Percentiles rank a stretch among this genome's conserved stretches.
phyloP scores from a whole-genome alignment of 2,888 invertebrate species.

The Cerastoderma edule region DNA sequence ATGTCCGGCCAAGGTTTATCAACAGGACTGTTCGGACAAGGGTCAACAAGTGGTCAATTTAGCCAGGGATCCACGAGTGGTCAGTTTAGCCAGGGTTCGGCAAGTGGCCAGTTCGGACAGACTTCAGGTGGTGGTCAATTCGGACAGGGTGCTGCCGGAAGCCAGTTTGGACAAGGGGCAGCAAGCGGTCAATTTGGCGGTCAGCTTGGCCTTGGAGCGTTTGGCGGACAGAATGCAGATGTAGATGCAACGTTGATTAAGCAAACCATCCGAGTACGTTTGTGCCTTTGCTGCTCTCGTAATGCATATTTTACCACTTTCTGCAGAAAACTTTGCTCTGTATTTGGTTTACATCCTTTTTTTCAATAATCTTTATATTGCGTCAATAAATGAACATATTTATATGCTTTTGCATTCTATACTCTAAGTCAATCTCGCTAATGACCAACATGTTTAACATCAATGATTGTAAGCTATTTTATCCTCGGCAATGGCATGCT shows the following conservation, averaged over 20 bases:
- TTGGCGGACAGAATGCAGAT: neutral
- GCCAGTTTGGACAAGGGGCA: slow-evolving; percentile 5
- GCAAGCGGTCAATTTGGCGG: neutral
- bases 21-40: neutral
- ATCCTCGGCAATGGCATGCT: no score
- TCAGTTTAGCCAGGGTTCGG: neutral
- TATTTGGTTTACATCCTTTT: no score
- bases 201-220: no score
- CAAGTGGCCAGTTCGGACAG: neutral
- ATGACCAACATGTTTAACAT: no score
- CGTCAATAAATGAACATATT: no score
- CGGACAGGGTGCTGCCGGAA: neutral
- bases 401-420: no score
- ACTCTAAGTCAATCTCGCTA: no score
- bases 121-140: neutral
- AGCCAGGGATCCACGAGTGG: neutral
- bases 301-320: no score
- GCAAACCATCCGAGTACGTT: slow-evolving; percentile 31
- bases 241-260: slow-evolving; percentile 23
- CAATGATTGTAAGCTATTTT: no score
- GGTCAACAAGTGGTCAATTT: neutral
- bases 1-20: neutral
- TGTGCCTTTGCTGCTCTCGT: no score
- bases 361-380: no score
- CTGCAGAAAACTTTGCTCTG: no score